These are phyloP conservation scores for Drosophila vallismaia DNA, from an alignment of 2,888 invertebrate genomes.

Conservation along the genomic window DNA sequence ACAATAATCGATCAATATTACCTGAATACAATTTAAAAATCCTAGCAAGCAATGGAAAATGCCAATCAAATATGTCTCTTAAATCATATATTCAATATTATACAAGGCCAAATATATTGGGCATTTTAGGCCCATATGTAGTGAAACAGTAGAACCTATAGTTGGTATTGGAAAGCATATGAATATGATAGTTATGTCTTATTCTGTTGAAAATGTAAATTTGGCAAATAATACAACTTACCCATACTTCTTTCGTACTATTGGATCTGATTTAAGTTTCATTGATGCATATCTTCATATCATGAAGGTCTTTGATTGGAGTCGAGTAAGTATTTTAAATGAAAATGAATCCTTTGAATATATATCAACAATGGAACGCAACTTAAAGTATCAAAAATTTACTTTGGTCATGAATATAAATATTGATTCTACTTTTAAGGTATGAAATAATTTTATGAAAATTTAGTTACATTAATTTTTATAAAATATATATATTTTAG, in stretches of 20 bases:
- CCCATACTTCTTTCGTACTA: constrained; percentile 92
- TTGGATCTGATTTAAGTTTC: constrained; percentile 87
- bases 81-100: constrained; percentile 89
- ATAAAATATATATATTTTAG: constrained; percentile 81
- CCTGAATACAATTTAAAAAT: constrained; percentile 86
- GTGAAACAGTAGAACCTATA: constrained; percentile 91
- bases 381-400: constrained; percentile 87
- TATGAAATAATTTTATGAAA: no score
- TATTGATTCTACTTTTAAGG: constrained; percentile 54
- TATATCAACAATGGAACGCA: constrained; percentile 88
- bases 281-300: constrained; percentile 86
- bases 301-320: constrained; percentile 87
- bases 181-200: constrained; percentile 89
- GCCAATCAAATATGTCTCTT: constrained; percentile 89
- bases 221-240: constrained; percentile 89
- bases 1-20: constrained; percentile 86
- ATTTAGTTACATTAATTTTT: no score
- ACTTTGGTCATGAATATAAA: constrained; percentile 88
- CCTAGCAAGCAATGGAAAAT: constrained; percentile 87
- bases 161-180: constrained; percentile 91
- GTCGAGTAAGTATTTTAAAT: constrained; percentile 89
- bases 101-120: constrained; percentile 86
- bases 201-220: constrained; percentile 90
- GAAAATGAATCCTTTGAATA: constrained; percentile 93
- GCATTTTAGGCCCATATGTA: constrained; percentile 91